Conservation (phyloP, 2,888 invertebrate species). For the Torymus auratus region DNA sequence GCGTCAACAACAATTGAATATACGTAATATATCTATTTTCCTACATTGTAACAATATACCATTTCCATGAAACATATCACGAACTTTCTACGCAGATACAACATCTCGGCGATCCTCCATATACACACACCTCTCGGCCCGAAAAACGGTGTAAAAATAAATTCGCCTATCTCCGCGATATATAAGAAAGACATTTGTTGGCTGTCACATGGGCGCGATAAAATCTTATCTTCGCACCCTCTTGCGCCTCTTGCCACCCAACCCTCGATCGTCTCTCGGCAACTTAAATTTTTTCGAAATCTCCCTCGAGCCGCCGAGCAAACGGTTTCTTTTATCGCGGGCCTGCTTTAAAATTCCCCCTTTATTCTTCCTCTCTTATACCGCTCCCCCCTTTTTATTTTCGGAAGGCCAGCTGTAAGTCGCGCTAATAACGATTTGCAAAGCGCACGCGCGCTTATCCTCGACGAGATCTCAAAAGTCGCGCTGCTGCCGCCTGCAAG, state of each 20-base stretch:
- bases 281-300: constrained; percentile 44
- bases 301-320: neutral
- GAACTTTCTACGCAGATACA: no score
- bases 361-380: neutral
- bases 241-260: neutral
- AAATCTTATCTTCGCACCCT: constrained; percentile 10
- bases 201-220: neutral
- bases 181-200: no score
- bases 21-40: no score
- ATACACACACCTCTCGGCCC: no score
- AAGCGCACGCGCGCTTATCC: neutral
- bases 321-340: constrained; percentile 29
- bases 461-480: neutral
- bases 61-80: no score
- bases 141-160: no score
- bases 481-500: neutral
- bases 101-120: no score
- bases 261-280: neutral
- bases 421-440: constrained; percentile 31
- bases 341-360: constrained; percentile 19
- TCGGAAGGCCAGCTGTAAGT: neutral
- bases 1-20: no score
- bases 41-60: no score
- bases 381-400: neutral
- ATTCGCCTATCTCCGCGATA: no score